Percentiles rank a stretch among this genome's conserved stretches.
These are phyloP conservation scores for Leptura quadrifasciata DNA, from an alignment of 2,888 invertebrate genomes.

Conservation along the genomic window DNA sequence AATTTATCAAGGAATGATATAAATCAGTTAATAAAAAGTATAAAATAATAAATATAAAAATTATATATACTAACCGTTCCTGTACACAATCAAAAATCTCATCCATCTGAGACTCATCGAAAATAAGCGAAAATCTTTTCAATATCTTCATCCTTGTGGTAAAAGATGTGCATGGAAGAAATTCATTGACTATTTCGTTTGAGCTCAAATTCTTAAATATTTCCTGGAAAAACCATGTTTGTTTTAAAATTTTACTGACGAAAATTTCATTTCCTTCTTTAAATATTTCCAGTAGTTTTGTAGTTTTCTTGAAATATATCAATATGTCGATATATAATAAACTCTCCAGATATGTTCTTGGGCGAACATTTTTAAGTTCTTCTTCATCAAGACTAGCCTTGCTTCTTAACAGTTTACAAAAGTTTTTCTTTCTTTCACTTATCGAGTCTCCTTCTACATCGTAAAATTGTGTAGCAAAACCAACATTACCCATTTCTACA, in stretches of 20 bases:
- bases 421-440: constrained; percentile 55
- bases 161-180: constrained; percentile 59
- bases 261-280: constrained; percentile 59
- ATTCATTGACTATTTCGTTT: constrained; percentile 55
- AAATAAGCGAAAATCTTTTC: constrained; percentile 52
- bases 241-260: constrained; percentile 59
- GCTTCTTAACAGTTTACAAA: constrained; percentile 53
- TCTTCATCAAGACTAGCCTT: constrained; percentile 36
- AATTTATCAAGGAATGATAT: not conserved
- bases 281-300: constrained; percentile 55
- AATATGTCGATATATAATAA: constrained; percentile 60
- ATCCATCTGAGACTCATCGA: constrained; percentile 54
- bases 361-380: constrained; percentile 45
- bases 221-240: constrained; percentile 60
- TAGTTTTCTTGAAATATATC: constrained; percentile 55
- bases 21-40: no score
- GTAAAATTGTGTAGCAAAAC: constrained; percentile 54
- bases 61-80: constrained; percentile 49
- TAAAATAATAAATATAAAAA: not conserved
- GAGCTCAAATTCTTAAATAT: constrained; percentile 50
- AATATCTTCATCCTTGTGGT: constrained; percentile 58
- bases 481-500: constrained; percentile 2
- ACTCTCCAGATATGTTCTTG: constrained; percentile 58
- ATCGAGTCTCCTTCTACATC: constrained; percentile 54
- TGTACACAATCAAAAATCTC: constrained; percentile 55